phyloP scores from a whole-genome alignment of 2,888 invertebrate species.

The Caenorhabditis sulstoni region DNA sequence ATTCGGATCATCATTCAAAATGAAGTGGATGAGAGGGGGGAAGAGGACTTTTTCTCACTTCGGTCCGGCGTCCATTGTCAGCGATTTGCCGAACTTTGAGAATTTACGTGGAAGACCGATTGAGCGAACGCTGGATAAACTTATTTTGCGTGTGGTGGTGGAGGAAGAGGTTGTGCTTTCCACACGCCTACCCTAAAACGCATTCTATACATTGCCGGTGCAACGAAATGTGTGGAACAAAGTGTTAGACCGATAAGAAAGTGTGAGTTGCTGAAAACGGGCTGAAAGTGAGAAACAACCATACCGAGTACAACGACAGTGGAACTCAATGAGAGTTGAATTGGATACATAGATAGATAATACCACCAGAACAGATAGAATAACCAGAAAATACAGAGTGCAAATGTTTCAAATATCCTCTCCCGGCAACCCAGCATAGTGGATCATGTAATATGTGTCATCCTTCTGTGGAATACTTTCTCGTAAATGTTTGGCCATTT shows the following conservation, averaged over 20 bases:
- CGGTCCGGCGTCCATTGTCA: slow-evolving; percentile 75
- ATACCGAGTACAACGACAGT: slow-evolving; percentile 1
- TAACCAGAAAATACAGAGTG: background rate
- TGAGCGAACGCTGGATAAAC: slow-evolving; percentile 77
- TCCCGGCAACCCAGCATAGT: slow-evolving; percentile 41
- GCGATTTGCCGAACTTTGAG: slow-evolving; percentile 78
- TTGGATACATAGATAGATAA: background rate
- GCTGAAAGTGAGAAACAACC: background rate
- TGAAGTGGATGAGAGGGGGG: too few species aligned
- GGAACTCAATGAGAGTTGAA: background rate
- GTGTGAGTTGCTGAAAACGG: too few species aligned
- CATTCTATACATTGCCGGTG: slow-evolving; percentile 55
- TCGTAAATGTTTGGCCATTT: slow-evolving; percentile 47
- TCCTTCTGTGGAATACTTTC: slow-evolving; percentile 43
- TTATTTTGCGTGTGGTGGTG: slow-evolving; percentile 75
- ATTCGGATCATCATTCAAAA: too few species aligned
- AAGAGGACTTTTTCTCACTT: slow-evolving; percentile 43
- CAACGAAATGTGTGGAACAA: slow-evolving; percentile 24
- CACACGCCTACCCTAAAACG: slow-evolving; percentile 61
- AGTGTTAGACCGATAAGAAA: background rate
- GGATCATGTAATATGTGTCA: slow-evolving; percentile 52
- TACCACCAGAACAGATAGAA: slow-evolving; percentile 12
- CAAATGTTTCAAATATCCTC: slow-evolving; percentile 37
- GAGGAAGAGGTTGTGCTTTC: slow-evolving; percentile 57
- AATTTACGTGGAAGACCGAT: slow-evolving; percentile 75